These are phyloP conservation scores for Pycnonotus jocosus DNA, from an alignment of 2,113 vertebrate genomes.

Conservation along the genomic window DNA sequence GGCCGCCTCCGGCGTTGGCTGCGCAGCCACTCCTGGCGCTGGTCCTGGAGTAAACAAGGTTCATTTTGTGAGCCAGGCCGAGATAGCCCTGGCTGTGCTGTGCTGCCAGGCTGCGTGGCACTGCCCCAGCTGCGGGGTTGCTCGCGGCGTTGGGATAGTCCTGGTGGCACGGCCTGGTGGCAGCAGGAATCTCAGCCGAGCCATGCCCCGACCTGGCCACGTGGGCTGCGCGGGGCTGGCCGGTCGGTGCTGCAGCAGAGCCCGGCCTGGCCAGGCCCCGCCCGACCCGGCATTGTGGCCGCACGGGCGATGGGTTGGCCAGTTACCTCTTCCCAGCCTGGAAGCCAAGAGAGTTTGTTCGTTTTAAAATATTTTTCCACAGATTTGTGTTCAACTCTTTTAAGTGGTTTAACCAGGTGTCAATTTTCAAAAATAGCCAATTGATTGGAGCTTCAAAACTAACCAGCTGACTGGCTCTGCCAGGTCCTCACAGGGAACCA, in stretches of 20 bases:
- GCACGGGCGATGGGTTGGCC: fast-evolving
- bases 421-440: not conserved
- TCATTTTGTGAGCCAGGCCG: not conserved
- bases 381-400: not conserved
- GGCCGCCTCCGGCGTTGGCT: fast-evolving
- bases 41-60: not conserved
- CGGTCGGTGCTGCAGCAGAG: fast-evolving
- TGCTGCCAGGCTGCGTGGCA: not conserved
- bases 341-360: not conserved
- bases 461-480: not conserved
- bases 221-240: not conserved
- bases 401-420: not conserved
- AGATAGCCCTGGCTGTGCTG: not conserved
- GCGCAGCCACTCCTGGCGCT: not conserved
- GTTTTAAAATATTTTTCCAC: not conserved
- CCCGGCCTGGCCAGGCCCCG: not conserved
- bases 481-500: not conserved
- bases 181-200: not conserved
- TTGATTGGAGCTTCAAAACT: not conserved
- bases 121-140: fast-evolving
- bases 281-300: not conserved
- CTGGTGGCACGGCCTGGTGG: not conserved
- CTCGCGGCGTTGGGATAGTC: not conserved
- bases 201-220: fast-evolving
- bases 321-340: not conserved